Conservation (phyloP, 1,140 invertebrate species). For the Limonius californicus region DNA sequence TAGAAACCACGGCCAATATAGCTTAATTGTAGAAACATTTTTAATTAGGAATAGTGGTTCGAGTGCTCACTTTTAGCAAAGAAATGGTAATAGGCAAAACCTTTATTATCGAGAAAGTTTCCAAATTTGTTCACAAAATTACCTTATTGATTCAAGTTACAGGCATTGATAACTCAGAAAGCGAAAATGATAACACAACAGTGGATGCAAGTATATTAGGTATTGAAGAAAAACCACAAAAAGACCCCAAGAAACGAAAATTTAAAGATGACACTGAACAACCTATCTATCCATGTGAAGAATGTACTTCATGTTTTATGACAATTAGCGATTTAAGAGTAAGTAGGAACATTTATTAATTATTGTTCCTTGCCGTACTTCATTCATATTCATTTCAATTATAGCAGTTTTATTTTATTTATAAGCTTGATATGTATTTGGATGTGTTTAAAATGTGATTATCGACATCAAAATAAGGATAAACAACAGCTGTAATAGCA, state of each 20-base stretch:
- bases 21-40: no score
- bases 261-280: conserved; percentile 35
- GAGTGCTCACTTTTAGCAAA: no score
- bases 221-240: background rate
- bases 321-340: conserved; percentile 32
- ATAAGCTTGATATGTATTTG: background rate
- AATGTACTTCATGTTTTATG: conserved; percentile 35
- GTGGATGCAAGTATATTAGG: background rate
- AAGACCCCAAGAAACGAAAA: conserved; percentile 25
- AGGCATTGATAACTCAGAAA: background rate
- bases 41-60: no score
- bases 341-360: background rate
- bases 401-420: no score
- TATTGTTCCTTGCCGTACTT: no score
- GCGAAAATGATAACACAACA: background rate
- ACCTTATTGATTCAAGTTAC: no score
- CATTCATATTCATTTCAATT: background rate
- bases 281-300: conserved; percentile 33
- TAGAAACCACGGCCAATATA: no score
- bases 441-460: background rate
- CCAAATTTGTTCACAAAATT: no score
- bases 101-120: no score
- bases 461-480: background rate
- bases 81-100: no score
- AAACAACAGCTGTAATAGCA: no score